Percentiles rank a stretch among this genome's conserved stretches.
Conservation (phyloP, 2,113 vertebrate genomes). For the Xyrauchen texanus region DNA sequence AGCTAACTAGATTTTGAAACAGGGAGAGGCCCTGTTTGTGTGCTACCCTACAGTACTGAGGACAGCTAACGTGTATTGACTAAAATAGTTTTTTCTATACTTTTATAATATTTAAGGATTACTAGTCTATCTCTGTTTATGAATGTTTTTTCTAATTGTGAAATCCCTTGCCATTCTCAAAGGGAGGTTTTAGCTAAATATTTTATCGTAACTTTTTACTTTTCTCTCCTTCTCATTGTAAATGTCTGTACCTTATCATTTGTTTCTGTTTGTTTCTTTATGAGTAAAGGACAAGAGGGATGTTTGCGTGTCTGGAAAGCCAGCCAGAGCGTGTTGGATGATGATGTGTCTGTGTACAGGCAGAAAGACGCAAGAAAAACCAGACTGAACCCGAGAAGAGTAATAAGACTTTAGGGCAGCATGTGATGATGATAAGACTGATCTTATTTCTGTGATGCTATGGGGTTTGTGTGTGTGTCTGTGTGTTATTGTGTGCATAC, state of each 20-base stretch:
- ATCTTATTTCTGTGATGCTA: neutral
- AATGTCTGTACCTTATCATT: neutral
- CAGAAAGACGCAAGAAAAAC: neutral
- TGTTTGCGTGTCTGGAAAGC: conserved; percentile 13
- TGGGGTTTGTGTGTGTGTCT: neutral
- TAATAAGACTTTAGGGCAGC: conserved; percentile 29
- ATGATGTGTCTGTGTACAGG: neutral
- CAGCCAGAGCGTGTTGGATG: neutral
- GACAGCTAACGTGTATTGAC: no score
- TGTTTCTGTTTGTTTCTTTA: conserved; percentile 9
- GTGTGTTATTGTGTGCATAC: no score
- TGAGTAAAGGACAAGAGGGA: neutral
- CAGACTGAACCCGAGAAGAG: conserved; percentile 6
- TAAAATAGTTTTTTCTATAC: no score
- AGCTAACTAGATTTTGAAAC: no score
- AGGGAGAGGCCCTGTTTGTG: no score
- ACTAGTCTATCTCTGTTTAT: no score
- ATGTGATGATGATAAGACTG: conserved; percentile 3
- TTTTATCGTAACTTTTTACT: no score
- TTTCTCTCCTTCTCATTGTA: neutral
- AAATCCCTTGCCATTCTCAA: no score
- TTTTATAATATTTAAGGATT: no score
- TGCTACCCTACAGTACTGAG: no score
- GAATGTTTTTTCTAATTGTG: no score
- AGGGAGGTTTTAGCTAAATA: no score